Conservation (phyloP, 1,140 invertebrate genomes). For the Drosophila ficusphila region DNA sequence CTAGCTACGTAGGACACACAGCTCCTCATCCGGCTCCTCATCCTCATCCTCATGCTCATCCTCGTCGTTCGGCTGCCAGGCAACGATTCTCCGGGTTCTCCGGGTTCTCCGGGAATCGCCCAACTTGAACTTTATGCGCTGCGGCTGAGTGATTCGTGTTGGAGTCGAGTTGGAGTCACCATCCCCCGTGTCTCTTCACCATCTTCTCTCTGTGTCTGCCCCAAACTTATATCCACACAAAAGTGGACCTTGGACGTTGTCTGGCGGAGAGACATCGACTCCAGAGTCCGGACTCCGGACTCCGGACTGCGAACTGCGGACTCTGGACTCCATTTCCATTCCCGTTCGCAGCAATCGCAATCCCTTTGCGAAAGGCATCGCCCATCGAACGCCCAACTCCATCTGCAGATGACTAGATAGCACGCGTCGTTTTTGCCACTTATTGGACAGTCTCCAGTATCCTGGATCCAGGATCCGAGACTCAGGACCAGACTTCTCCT, state of each 20-base stretch:
- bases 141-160: conserved; percentile 75
- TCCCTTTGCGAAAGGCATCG: not conserved
- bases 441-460: conserved; percentile 67
- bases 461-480: conserved; percentile 15
- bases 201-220: not conserved
- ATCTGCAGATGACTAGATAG: conserved; percentile 64
- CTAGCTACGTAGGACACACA: conserved; percentile 16
- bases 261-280: conserved; percentile 16
- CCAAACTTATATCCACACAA: conserved; percentile 20
- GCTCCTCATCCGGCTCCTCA: not conserved
- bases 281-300: not conserved
- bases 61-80: conserved; percentile 32
- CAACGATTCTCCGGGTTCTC: conserved; percentile 64
- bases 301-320: too few relatives aligned
- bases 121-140: conserved; percentile 80
- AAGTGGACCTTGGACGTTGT: conserved; percentile 69
- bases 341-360: too few relatives aligned
- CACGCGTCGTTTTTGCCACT: conserved; percentile 74
- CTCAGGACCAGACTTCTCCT: not conserved
- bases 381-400: conserved; percentile 8
- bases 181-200: too few relatives aligned
- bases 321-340: conserved; percentile 3
- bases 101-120: conserved; percentile 59
- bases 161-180: conserved; percentile 4
- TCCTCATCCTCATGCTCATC: not conserved